These are phyloP conservation scores for Coturnix japonica DNA, from an alignment of 2,113 vertebrate genomes.

Conservation along the genomic window DNA sequence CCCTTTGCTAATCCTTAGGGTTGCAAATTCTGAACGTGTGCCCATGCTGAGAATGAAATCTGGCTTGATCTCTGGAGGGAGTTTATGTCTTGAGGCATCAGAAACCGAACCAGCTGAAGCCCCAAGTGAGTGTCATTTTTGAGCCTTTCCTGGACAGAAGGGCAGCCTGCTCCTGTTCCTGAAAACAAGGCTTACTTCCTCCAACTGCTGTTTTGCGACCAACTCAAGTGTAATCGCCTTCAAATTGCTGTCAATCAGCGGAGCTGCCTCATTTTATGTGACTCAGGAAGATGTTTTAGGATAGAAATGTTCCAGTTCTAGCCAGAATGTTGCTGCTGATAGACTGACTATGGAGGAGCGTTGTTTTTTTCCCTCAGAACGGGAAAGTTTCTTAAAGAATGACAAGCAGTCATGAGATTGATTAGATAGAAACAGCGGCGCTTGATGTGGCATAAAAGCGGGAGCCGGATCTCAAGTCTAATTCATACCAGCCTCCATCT, in stretches of 20 bases:
- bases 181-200: background rate
- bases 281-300: background rate
- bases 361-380: background rate
- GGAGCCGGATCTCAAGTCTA: background rate
- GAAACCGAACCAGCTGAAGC: background rate
- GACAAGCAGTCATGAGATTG: accelerated
- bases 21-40: background rate
- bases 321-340: background rate
- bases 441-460: background rate
- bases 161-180: background rate
- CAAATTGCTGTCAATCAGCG: background rate
- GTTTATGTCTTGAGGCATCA: background rate
- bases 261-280: background rate
- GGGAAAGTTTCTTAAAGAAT: background rate
- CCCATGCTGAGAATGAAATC: background rate
- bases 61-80: background rate
- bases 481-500: background rate
- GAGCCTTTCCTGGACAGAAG: background rate
- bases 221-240: background rate
- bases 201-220: background rate
- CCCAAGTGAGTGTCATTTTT: background rate
- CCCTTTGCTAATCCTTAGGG: background rate
- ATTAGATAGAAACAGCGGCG: background rate
- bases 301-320: background rate
- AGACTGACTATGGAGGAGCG: background rate